Conservation (phyloP, 2,797 vertebrate species). For the Morelia viridis region DNA sequence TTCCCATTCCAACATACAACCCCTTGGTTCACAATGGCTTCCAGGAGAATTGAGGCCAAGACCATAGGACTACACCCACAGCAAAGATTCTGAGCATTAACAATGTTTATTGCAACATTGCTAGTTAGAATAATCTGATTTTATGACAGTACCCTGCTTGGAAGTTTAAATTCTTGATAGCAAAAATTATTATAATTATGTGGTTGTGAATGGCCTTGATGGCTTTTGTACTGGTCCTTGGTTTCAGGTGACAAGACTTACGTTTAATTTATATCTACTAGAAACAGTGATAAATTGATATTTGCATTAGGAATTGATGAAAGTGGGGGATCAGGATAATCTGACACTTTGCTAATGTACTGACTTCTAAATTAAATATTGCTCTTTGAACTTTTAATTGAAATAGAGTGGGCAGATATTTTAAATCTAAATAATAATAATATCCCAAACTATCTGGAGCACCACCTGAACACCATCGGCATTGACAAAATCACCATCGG, state of each 20-base stretch:
- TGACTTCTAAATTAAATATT: neutral
- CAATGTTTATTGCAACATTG: neutral
- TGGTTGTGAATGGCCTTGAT: neutral
- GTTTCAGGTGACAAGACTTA: neutral
- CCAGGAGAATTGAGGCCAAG: neutral
- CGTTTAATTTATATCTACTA: neutral
- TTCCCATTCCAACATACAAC: neutral
- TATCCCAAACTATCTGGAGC: too few species aligned
- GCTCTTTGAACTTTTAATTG: neutral
- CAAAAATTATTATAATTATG: neutral
- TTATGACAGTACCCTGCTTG: neutral
- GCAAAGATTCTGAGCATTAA: neutral
- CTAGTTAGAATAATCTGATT: neutral
- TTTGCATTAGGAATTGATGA: neutral
- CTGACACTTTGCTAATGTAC: neutral
- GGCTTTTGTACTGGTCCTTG: neutral
- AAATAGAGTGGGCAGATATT: too few species aligned
- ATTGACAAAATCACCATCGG: too few species aligned
- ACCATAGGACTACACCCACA: neutral
- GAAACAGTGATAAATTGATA: neutral
- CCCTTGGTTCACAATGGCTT: neutral
- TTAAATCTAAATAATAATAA: too few species aligned
- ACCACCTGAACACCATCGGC: too few species aligned
- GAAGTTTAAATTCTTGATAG: slow-evolving; percentile 17
- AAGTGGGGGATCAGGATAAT: neutral